phyloP scores from a whole-genome alignment of 2,113 vertebrate species.

The Psittacara wagleri region DNA sequence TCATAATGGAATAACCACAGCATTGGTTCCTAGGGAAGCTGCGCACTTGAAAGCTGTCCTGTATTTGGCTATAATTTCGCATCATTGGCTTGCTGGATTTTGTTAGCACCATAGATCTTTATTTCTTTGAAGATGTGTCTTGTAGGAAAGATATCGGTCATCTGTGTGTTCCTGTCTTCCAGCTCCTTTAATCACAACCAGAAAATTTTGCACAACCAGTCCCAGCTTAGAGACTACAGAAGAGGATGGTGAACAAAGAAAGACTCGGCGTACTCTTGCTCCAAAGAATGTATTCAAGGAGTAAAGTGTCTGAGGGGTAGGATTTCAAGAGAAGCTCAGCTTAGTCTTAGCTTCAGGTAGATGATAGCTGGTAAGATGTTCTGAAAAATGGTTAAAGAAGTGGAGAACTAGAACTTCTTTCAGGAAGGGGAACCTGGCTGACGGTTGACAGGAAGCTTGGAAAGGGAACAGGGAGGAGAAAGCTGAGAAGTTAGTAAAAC shows the following conservation, averaged over 20 bases:
- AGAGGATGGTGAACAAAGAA: neutral
- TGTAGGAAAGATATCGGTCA: neutral
- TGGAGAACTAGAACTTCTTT: neutral
- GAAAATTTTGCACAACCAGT: neutral
- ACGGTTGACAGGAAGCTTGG: neutral
- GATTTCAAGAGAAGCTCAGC: neutral
- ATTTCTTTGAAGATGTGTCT: neutral
- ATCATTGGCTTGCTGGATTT: neutral
- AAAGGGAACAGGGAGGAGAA: neutral
- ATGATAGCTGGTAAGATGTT: neutral
- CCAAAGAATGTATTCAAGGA: neutral
- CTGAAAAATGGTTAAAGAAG: neutral
- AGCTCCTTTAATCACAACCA: neutral
- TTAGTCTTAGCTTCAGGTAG: neutral
- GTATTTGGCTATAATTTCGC: neutral
- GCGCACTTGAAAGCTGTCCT: neutral
- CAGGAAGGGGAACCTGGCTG: neutral
- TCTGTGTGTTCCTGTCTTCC: neutral
- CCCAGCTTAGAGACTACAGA: neutral
- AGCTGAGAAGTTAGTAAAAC: neutral
- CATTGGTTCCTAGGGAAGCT: neutral
- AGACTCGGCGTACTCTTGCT: neutral
- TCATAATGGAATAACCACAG: neutral
- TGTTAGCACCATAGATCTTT: neutral
- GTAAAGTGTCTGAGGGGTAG: neutral